These are phyloP conservation scores for Ptilonorhynchus violaceus DNA, from an alignment of 2,113 vertebrate genomes.

Conservation along the genomic window DNA sequence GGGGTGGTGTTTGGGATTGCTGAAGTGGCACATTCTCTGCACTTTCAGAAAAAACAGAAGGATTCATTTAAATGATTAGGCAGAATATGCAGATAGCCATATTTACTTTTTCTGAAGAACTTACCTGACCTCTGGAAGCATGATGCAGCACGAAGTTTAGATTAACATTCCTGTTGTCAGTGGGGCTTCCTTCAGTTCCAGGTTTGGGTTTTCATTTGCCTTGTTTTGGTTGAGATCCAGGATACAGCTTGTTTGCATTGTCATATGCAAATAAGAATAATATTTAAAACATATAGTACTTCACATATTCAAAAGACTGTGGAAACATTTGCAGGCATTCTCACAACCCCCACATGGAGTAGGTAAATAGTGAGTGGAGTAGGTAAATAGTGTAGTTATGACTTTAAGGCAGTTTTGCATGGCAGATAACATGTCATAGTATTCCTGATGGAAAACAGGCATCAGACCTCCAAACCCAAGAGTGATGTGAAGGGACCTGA, in stretches of 20 bases:
- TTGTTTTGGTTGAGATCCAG: background rate
- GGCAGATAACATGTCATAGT: background rate
- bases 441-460: background rate
- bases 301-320: background rate
- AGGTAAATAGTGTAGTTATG: background rate
- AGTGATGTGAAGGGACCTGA: background rate
- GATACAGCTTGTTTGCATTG: background rate
- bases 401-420: background rate
- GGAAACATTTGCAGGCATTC: background rate
- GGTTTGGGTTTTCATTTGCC: background rate
- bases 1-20: background rate
- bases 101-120: background rate
- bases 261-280: background rate
- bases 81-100: background rate
- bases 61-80: background rate
- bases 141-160: background rate
- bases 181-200: background rate
- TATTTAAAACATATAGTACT: background rate
- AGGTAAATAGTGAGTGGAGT: background rate
- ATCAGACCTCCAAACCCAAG: background rate
- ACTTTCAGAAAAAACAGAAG: background rate
- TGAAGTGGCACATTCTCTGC: background rate
- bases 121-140: background rate
- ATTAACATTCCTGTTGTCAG: accelerated
- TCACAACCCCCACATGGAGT: background rate